Base-by-base conservation (phyloP, 2,113 vertebrate species). In the Castor canadensis region DNA sequence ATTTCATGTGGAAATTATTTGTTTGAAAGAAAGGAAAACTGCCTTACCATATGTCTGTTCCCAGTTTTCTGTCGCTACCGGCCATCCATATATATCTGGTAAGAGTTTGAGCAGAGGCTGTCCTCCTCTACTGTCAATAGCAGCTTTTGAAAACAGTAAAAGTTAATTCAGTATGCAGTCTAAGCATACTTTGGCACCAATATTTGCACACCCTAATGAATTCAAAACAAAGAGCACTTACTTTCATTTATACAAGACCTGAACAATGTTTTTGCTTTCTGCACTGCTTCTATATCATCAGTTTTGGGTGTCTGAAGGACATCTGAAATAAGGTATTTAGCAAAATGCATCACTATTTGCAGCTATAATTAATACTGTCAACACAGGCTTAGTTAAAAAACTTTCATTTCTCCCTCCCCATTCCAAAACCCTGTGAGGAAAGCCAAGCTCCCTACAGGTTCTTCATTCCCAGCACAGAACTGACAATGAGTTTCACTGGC, bases 191-290 rank as follows among this genome's bases (percentile, higher is more conserved):
- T 82, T 80, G 35, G 26, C 1, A 43, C 56, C 38, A 43, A 60
- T 16, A 1, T 3, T 13, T 13, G 11, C 32, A 66, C 3, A 13
- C 30, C 3, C 28, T 26, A 45, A 56, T 40, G 38, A 66, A 32
- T n/a, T 35, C 35, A 30, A 22, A 28, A 35, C 35, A 64, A 26
- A 77, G 47, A 92, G 24, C 89, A 96, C 99, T 99, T 98, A 99
- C 99, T 98, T 97, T 99, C 99, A 98, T 99, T 99, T 89, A 98
- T 98, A 90, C 99, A 99, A 0, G 99, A 99, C 96, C 98, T 99
- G 97, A 99, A 99, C 56, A 99, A 98, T 20, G 98, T 99, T 98
- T 99, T 99, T 60, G 99, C 99, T 98, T 99, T 99, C 97, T 98
- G 98, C 94, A 99, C 98, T 69, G 99, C 99, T 32, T 92, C 30